These are phyloP conservation scores for Apteryx owenii DNA, from an alignment of 2,113 vertebrate species.

Conservation along the genomic window DNA sequence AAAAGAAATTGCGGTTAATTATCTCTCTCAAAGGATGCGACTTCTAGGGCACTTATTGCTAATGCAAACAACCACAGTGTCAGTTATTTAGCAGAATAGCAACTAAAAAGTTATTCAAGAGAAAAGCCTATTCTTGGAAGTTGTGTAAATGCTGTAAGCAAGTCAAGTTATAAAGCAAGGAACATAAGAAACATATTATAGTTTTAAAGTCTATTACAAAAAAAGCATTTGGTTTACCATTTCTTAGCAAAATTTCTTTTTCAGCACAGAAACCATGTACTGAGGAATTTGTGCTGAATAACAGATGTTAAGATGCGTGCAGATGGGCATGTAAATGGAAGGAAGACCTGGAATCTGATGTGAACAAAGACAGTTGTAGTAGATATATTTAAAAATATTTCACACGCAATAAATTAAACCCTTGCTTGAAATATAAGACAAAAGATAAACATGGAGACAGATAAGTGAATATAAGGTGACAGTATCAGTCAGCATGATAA, in stretches of 20 bases:
- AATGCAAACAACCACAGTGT: neutral
- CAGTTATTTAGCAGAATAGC: neutral
- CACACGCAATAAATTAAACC: neutral
- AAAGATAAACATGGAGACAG: neutral
- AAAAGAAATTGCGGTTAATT: conserved; percentile 47
- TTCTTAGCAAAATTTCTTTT: neutral
- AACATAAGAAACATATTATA: neutral
- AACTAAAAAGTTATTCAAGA: neutral
- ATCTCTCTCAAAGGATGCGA: neutral
- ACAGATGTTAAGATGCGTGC: neutral
- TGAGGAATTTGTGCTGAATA: neutral
- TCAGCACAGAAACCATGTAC: neutral
- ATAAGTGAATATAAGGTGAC: neutral
- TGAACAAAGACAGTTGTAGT: neutral
- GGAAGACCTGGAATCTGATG: neutral
- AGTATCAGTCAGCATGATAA: neutral
- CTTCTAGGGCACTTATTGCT: neutral
- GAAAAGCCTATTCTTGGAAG: neutral
- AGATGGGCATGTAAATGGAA: neutral
- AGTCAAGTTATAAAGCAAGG: neutral
- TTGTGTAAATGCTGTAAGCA: neutral
- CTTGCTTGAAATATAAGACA: neutral
- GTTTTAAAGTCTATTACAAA: neutral
- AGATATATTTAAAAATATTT: rapidly evolving
- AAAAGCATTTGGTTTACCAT: neutral